Conservation (phyloP, 2,113 vertebrate species). For the Tupaia chinensis region DNA sequence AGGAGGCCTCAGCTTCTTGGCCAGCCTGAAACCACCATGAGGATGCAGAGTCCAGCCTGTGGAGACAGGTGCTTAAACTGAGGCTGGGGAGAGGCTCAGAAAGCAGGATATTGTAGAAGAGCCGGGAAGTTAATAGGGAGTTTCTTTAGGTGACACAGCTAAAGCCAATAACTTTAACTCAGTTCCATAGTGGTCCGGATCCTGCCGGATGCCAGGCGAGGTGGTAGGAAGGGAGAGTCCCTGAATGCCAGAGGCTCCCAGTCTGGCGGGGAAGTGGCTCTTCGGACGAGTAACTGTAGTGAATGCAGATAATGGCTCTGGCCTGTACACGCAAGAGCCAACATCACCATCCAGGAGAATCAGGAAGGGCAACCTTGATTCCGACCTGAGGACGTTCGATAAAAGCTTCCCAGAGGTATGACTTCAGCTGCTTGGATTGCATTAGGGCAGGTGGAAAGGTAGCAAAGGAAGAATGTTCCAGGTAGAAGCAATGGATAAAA, state of each 20-base stretch:
- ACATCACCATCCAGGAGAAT: fast-evolving
- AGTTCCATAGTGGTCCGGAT: fast-evolving
- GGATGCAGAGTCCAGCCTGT: fast-evolving
- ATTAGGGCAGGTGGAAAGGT: not conserved
- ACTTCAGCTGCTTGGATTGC: not conserved
- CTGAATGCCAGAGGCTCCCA: not conserved
- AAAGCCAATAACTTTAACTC: not conserved
- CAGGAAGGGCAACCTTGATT: not conserved
- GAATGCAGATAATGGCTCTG: not conserved
- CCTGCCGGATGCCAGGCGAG: not conserved
- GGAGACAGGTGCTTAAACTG: too few relatives aligned
- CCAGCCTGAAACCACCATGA: not conserved
- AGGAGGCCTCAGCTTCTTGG: not conserved
- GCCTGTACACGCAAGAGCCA: not conserved
- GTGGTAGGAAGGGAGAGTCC: not conserved
- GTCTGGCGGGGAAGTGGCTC: not conserved
- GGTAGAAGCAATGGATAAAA: fast-evolving
- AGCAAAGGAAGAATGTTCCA: not conserved
- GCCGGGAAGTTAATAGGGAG: fast-evolving
- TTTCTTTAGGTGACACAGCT: not conserved
- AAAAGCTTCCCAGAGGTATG: not conserved
- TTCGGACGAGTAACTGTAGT: too few relatives aligned
- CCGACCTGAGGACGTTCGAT: not conserved
- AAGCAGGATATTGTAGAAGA: not conserved
- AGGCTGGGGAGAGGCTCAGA: too few relatives aligned